Base-by-base conservation (phyloP, 2,113 vertebrate genomes). In the Actenoides lindsayi region DNA sequence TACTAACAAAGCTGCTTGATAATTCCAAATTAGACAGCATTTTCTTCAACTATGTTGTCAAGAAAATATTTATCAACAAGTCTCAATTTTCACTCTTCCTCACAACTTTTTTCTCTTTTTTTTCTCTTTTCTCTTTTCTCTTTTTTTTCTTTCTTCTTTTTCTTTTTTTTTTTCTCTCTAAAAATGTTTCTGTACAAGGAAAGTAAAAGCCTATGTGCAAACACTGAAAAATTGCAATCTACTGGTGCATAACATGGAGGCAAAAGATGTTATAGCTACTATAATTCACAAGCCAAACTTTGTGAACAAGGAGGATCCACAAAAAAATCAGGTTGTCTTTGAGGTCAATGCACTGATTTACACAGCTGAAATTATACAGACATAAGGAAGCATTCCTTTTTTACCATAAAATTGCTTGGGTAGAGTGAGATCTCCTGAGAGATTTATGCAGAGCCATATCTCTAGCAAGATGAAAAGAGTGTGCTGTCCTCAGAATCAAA, bases 371-470 rank as follows among this genome's bases (percentile, higher is more conserved):
- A 96, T 92, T 93, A 93, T 91, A 90, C 63, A 95, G 91, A 95
- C 87, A 89, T 77, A 76, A 92, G 89, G 85, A 96, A 95, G 41
- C 64, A 78, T 73, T 74, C 42, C 10, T 92, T 91, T 53, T 92
- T 92, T 54, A 50, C 33, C 9, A 35, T 91, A 95, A 94, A 81
- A 91, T 97, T 94, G 62, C 75, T 75, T 92, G 35, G 70, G 69
- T 91, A 94, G 90, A 96, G 79, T 85, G 70, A 96, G 69, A 87
- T 96, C 70, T 96, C 92, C 87, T 94, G 50, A 85, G 89, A 97
- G 83, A 98, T 97, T 97, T 97, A 96, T 97, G 86, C 89, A 98
- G 80, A 97, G 70, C 94, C 90, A 89, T 96, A 97, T 94, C 86
- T 96, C 69, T 84, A 91, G 92, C 48, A 96, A 97, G 94, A 98